Base-by-base conservation (phyloP, 2,797 vertebrate species). In the Sciurus carolinensis region DNA sequence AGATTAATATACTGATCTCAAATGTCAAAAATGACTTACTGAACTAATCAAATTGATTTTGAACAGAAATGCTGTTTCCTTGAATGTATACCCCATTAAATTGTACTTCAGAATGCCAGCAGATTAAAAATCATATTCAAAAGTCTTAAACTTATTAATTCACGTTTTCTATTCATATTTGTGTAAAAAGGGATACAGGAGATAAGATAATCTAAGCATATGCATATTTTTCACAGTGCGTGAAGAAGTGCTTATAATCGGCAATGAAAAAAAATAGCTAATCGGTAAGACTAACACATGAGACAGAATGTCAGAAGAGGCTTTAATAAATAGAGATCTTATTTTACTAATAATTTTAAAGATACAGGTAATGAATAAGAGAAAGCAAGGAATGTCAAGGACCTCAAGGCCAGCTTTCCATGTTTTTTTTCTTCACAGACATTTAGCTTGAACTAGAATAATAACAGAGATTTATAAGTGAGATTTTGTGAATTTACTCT, bases 31-130 rank as follows among this genome's bases (percentile, higher is more conserved):
- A 85, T 76, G 17, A 87, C 57, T 85, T 85, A 92, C 71, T 85
- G 88, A 95, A 87, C 14, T 36, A 88, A 57, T 83, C n/a, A 86
- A 91, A 90, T 87, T 44, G 72, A 54, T 69, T 59, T 94, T 59
- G 26, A 69, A n/a, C 8, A 66, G 0, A 84, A 92, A 62, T 39
- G 1, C 8, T n/a, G 14, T 1, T 81, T 52, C 24, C 26, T 85
- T 83, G 33, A 90, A 75, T 39, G 2, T 73, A 47, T n/a, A 5
- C 11, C 10, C 5, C 33, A 81, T 7, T 57, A 50, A 77, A 52
- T 57, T 92, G 1, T 42, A 15, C 17, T 90, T 14, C 11, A 87
- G 36, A 44, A 39, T 67, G 3, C 7, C 20, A 92, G 36, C 8
- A 47, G 18, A 90, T 59, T 87, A 79, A 18, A 3, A 75, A 18